Evolutionary conservation across 1,140 invertebrate genomes (phyloP).

Genomic region (Polypedilum vanderplanki): DNA sequence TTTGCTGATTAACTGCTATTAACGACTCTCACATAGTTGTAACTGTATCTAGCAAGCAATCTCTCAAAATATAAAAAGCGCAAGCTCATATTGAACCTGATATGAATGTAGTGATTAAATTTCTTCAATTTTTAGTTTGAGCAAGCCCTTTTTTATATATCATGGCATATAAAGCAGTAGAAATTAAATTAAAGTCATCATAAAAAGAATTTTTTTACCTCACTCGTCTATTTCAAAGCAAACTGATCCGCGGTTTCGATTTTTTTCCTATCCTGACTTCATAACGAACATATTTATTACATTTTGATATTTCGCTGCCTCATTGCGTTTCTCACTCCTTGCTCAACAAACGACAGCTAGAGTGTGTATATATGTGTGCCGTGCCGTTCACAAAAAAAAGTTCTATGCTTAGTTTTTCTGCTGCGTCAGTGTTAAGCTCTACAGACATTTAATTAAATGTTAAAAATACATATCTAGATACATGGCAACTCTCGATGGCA

Average conservation of each 20-base stretch:
- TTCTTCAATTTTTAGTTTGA: neutral
- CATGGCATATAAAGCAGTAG: neutral
- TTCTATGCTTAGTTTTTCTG: neutral
- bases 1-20: conserved; percentile 18
- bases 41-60: neutral
- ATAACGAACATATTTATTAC: conserved; percentile 19
- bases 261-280: neutral
- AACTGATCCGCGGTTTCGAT: conserved; percentile 14
- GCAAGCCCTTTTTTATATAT: conserved; percentile 8
- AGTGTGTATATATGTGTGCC: neutral
- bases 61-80: neutral
- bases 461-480: conserved; percentile 13
- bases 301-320: conserved; percentile 21
- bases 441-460: conserved; percentile 27
- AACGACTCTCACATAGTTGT: neutral
- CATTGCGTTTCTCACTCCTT: conserved; percentile 24
- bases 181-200: conserved; percentile 26
- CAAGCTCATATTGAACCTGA: conserved; percentile 12
- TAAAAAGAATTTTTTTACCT: neutral
- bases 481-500: neutral
- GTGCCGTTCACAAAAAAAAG: neutral
- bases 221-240: neutral
- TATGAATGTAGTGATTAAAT: conserved; percentile 3
- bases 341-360: neutral
- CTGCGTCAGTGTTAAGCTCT: conserved; percentile 20